These are phyloP conservation scores for Synergus gifuensis DNA, from an alignment of 2,888 invertebrate genomes.

Conservation along the genomic window DNA sequence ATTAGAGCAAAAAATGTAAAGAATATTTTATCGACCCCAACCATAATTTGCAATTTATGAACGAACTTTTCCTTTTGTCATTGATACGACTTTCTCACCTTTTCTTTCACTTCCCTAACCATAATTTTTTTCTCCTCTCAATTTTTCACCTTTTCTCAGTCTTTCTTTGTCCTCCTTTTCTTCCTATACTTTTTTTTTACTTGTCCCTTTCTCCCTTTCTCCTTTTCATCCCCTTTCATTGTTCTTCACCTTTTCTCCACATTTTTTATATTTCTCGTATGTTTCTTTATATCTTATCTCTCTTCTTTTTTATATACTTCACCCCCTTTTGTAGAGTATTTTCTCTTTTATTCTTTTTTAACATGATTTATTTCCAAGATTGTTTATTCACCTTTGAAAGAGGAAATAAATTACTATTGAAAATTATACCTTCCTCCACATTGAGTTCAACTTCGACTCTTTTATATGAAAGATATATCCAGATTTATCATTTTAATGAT, in stretches of 20 bases:
- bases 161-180: constrained; percentile 14
- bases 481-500: too few relatives aligned
- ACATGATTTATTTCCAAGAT: not conserved
- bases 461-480: too few relatives aligned
- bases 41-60: too few relatives aligned
- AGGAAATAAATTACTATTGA: not conserved
- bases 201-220: not conserved
- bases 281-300: not conserved
- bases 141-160: constrained; percentile 7
- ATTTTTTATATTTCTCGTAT: not conserved
- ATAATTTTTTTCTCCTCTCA: not conserved
- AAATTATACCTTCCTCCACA: too few relatives aligned
- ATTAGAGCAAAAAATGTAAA: too few relatives aligned
- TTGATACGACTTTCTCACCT: not conserved
- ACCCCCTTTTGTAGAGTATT: not conserved
- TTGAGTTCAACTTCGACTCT: too few relatives aligned
- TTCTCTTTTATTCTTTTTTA: not conserved
- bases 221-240: not conserved
- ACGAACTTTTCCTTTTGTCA: not conserved
- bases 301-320: not conserved
- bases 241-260: constrained; percentile 3
- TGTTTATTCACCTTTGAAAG: not conserved
- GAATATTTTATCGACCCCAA: too few relatives aligned
- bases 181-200: constrained; percentile 2
- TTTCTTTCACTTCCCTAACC: not conserved